Evolutionary conservation across 2,888 invertebrate species (phyloP).

Genomic region (Aporophyla lueneburgensis): DNA sequence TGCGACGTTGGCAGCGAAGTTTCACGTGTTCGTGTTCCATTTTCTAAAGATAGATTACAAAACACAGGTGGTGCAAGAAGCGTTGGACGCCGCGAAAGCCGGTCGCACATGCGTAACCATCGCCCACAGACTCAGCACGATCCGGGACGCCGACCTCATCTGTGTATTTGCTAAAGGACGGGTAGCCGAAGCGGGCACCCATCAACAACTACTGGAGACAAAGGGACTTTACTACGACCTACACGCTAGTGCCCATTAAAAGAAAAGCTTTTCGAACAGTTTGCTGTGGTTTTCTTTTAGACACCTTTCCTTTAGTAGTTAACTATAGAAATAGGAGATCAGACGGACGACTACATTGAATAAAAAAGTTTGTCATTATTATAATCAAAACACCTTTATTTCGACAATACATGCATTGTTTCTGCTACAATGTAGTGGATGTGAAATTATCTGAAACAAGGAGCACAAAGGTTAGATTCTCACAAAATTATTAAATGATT

Average conservation of each 20-base stretch:
- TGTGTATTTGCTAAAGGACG: conserved; percentile 92
- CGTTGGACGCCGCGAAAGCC: conserved; percentile 94
- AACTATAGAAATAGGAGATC: not conserved
- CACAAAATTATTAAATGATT: not conserved
- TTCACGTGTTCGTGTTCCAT: not conserved
- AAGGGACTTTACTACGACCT: conserved; percentile 91
- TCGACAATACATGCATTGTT: conserved; percentile 7
- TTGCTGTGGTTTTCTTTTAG: conserved; percentile 18
- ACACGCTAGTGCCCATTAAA: conserved; percentile 55
- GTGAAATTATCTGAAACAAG: conserved; percentile 56
- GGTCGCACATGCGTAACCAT: conserved; percentile 96
- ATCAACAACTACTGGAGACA: conserved; percentile 91
- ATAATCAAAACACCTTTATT: conserved; percentile 35
- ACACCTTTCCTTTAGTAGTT: not conserved
- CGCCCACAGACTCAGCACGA: conserved; percentile 95
- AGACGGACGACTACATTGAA: not conserved
- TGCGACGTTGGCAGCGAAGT: not conserved
- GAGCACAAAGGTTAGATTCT: not conserved
- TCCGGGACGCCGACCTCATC: conserved; percentile 94
- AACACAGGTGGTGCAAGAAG: conserved; percentile 93
- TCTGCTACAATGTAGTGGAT: conserved; percentile 10
- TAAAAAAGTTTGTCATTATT: not conserved
- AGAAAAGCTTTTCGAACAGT: not conserved
- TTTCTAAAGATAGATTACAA: conserved; percentile 2
- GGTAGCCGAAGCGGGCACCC: conserved; percentile 92